Base-by-base conservation (phyloP, 2,113 vertebrate species). In the Diadophis punctatus region DNA sequence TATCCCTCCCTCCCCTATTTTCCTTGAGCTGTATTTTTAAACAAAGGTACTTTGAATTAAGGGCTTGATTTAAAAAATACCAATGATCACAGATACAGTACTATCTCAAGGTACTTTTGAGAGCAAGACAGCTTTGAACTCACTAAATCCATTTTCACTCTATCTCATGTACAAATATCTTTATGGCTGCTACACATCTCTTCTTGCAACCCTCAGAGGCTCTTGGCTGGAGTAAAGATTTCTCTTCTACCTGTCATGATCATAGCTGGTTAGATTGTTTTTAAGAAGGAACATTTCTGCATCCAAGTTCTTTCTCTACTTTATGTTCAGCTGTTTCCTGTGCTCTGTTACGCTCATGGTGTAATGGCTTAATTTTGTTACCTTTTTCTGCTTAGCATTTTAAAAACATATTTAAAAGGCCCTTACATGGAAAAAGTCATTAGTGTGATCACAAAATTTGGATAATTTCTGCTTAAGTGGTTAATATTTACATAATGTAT, bases 401-500 rank as follows among this genome's bases (percentile, higher is more conserved):
- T 25, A 0, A 0, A 85, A 93, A 23, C 11, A 9, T 84, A 85
- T 43, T 11, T 85, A 93, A 93, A 34, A 1, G 58, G 60, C 56
- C 7, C 23, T 93, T 96, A 48, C 90, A 92, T 89, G 53, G 60
- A 87, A 90, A 63, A 96, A 96, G 94, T 93, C 92, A 93, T 95
- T 95, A 94, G n/a, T 91, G 91, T 95, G 52, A 90, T 74, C 92
- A 96, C 91, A 94, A 96, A 93, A 95, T 95, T 96, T 95, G 94
- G 96, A 92, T 96, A 96, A 96, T 97, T 97, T 96, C 93, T 96
- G 92, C 96, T 96, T 97, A 96, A 95, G 96, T 96, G 46, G 89
- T 96, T 97, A 97, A 30, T 96, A 97, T 98, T 98, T 98, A 96
- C 97, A 98, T 98, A 98, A 98, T 97, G 96, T 97, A 98, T 97